phyloP scores from a whole-genome alignment of 2,113 vertebrate species.

The Bubalus kerabau region DNA sequence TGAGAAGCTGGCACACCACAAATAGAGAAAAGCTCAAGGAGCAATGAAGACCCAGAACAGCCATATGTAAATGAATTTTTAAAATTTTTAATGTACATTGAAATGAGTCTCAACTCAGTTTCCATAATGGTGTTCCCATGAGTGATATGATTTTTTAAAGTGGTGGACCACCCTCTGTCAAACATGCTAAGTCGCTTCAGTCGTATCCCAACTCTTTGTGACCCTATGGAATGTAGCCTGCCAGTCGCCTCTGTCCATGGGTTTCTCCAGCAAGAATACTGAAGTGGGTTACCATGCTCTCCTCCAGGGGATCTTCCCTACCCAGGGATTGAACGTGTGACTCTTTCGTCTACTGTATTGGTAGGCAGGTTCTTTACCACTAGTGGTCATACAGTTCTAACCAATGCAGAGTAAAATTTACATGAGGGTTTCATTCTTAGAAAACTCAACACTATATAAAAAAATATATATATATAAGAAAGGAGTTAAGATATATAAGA shows the following conservation, averaged over 20 bases:
- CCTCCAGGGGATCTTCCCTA: not conserved
- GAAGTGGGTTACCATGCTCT: not conserved
- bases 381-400: not conserved
- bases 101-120: not conserved
- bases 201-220: rapidly evolving
- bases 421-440: not conserved
- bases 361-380: not conserved
- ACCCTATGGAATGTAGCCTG: not conserved
- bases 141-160: not conserved
- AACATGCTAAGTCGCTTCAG: not conserved
- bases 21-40: not conserved
- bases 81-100: not conserved
- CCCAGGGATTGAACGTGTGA: not conserved
- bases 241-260: not conserved
- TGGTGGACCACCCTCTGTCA: not conserved
- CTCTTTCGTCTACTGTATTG: not conserved
- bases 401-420: not conserved
- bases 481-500: too few relatives aligned
- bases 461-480: too few relatives aligned
- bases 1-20: not conserved
- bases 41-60: not conserved
- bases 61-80: not conserved
- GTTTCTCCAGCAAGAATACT: not conserved
- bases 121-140: not conserved
- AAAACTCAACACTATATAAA: not conserved